These are phyloP conservation scores for Salmo trutta DNA, from an alignment of 2,797 vertebrate species.

Conservation along the genomic window DNA sequence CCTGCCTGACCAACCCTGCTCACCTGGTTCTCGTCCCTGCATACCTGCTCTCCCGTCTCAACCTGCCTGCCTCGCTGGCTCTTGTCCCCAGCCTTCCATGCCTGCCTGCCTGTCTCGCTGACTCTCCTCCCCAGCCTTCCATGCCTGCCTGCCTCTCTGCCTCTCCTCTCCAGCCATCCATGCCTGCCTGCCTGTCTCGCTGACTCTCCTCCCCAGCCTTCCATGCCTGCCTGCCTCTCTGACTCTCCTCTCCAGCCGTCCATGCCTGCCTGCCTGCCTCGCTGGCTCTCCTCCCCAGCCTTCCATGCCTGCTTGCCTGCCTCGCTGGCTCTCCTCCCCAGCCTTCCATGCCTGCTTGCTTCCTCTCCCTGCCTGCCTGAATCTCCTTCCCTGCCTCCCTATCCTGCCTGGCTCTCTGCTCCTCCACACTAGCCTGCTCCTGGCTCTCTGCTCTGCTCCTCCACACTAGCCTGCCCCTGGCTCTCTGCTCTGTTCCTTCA, in stretches of 20 bases:
- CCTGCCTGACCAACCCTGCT: not conserved
- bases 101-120: not conserved
- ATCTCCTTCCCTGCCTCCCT: not conserved
- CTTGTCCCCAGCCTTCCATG: slow-evolving; percentile 39
- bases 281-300: slow-evolving; percentile 47
- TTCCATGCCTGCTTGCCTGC: not conserved
- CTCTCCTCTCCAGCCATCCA: slow-evolving; percentile 22
- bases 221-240: not conserved
- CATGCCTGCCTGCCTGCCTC: not conserved
- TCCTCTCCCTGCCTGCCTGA: not conserved
- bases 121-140: not conserved
- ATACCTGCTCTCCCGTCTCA: not conserved
- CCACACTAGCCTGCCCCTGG: not conserved
- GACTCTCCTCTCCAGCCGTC: slow-evolving; percentile 47
- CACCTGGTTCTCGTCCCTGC: not conserved
- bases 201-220: not conserved
- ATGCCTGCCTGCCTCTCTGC: not conserved
- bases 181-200: slow-evolving; percentile 26
- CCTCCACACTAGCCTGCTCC: not conserved
- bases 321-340: no score
- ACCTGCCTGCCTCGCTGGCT: slow-evolving; percentile 29
- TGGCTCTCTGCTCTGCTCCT: not conserved
- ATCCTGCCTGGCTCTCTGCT: slow-evolving; percentile 6
- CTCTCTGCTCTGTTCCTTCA: slow-evolving; percentile 61
- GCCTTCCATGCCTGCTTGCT: not conserved